Evolutionary conservation across 1,140 invertebrate genomes (phyloP), one percentile per base, ranked within the genome.

Genomic region (Zeugodacus cucurbitae): DNA sequence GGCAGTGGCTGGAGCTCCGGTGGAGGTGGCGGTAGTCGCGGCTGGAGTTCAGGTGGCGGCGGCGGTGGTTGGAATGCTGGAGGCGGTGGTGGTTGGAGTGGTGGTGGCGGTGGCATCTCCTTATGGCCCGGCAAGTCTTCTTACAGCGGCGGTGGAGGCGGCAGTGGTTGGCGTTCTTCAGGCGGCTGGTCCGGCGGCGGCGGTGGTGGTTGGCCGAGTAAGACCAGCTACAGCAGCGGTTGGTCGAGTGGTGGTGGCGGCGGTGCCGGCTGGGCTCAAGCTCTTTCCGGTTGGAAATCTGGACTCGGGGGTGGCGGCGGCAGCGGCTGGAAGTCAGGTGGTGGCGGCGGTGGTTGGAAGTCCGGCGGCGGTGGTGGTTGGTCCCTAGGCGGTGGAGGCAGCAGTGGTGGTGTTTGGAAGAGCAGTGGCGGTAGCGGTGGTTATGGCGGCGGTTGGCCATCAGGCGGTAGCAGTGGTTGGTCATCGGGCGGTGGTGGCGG

Each of bases 31-130:
- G 89, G 88, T 86, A 88, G 88, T 82, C 87, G 90, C n/a, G 89
- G 87, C 11, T 90, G 90, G 90, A 88, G 90, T 26, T 88, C 88
- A 6, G 87, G 89, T 62, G 90, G 90, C 11, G 87, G 90, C 6
- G 89, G 90, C 3, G 88, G 90, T 22, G 89, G 89, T 6, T 34
- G 88, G 34, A 87, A 88, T 34, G 7, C 67, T 14, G 89, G 90
- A 22, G 87, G 90, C 17, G 26, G 20, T 87, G 88, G 89, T 5
- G 87, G 90, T n/a, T n/a, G n/a, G n/a, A n/a, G 82, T 14, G 89
- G 90, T 22, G 87, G 90, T 32, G 26, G 20, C 88, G 88, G 89
- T 5, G 87, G 90, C 11, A 89, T 89, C 11, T 78, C 89, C 5
- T 88, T 89, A 2, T 87, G 90, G 87, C 87, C 90, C 1, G 87